Percentiles rank a stretch among this genome's conserved stretches.
Evolutionary conservation across 1,140 invertebrate genomes (phyloP).

Genomic region (Protaetia brevitarsis): DNA sequence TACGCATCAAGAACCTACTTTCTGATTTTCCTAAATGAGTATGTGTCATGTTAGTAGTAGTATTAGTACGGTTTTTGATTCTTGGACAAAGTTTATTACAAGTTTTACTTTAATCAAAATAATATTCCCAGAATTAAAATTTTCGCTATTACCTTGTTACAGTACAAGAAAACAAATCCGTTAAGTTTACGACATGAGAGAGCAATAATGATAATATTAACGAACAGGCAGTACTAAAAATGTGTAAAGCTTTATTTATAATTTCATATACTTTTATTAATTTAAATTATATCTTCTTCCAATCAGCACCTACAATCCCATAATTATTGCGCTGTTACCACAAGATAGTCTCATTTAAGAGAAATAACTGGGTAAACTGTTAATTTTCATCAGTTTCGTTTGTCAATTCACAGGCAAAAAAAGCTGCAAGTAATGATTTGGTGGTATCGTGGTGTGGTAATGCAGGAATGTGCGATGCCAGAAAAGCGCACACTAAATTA

Average conservation of each 20-base stretch:
- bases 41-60: too few species aligned
- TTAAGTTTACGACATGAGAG: too few species aligned
- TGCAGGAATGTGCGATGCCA: background rate
- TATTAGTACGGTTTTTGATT: too few species aligned
- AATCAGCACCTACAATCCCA: background rate
- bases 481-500: background rate
- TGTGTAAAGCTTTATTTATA: background rate
- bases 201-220: too few species aligned
- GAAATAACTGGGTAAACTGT: background rate
- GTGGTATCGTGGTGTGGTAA: background rate
- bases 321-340: background rate
- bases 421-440: slow-evolving; percentile 2
- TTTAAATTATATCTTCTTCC: background rate
- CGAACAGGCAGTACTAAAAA: too few species aligned
- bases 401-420: background rate
- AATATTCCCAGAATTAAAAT: too few species aligned
- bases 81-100: too few species aligned
- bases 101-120: too few species aligned
- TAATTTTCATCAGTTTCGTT: background rate
- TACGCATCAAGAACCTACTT: too few species aligned
- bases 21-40: too few species aligned
- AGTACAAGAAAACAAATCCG: too few species aligned
- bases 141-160: too few species aligned
- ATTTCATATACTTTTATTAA: background rate
- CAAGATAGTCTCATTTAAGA: background rate